Base-by-base conservation (phyloP, 2,888 invertebrate species). In the Lithosia quadra region DNA sequence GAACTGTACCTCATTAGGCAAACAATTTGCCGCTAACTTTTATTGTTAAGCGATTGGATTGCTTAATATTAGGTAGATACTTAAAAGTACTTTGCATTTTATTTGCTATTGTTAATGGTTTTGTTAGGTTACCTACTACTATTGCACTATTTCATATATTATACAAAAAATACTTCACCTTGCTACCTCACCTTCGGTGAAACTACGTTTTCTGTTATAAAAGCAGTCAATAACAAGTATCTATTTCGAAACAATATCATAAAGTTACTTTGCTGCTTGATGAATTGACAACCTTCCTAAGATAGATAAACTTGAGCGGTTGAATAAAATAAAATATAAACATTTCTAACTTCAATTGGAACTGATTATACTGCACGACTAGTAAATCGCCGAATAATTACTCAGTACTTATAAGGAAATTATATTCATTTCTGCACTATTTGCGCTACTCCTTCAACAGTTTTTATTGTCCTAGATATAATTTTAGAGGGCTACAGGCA, bases 11-110 rank as follows among this genome's bases (percentile, higher is more conserved):
- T 11, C 22, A 63, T 34, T 49, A 10, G 3, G 53, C 58, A 33
- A 22, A 58, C 34, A 63, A 36, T 57, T 67, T 67, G 58, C 34
- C 1, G 22, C 33, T 22, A 21, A 49, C 55, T 28, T 5, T n/a
- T 43, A 7, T 43, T 49, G n/a, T 8, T 49, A 21, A n/a, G 33
- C 33, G 1, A 36, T 18, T 1, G 18, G 43, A 1, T 43, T 1
- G 18, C 18, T 1, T 1, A 43, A 43, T 18, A n/a, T n/a, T 2
- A 28, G 5, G 28, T 28, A 4, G 49, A n/a, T 49, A 15, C 3
- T 24, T 56, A 15, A 28, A 18, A 56, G 1, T 56, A 15, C 24
- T 56, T 56, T 24, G 28, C 9, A 9, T n/a, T 18, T 49, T 49
- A 49, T 49, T 0, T 15, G 49, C 0, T 43, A 43, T 43, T 43